Base-by-base conservation (phyloP, 2,113 vertebrate species). In the Hyla sarda region DNA sequence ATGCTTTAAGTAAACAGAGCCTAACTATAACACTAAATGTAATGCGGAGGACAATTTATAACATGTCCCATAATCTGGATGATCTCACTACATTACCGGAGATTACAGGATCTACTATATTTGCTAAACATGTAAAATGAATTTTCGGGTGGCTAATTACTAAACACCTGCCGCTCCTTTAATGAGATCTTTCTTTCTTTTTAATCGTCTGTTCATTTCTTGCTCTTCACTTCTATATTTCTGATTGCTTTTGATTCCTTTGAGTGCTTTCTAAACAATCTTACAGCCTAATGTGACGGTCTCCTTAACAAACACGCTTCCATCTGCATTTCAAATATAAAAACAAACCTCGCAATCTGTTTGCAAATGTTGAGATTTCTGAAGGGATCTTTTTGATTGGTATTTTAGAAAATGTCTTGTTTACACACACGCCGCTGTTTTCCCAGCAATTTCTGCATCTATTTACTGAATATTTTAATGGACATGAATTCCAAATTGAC, bases 161-260 rank as follows among this genome's bases (percentile, higher is more conserved):
- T 41, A 60, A 82, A 87, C 85, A 87, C 85, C 85, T 87, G 85
- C 67, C 67, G 76, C 60, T 48, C 82, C 82, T 82, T 37, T 87
- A 87, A 87, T 74, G 75, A 74, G 85, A 82, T 60, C 77, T 82
- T 41, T 56, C 62, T 80, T n/a, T n/a, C n/a, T 78, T 82, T 78
- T 56, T 58, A 87, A 82, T 74, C 54, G 28, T 74, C 78, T 62
- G 67, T 87, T 87, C 85, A 82, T 87, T 87, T 82, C 78, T 82
- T 87, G 50, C 85, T 87, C 77, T 87, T 87, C 85, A 87, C 32
- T 74, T 73, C 74, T 74, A 87, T 50, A 87, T 87, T 87, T 82
- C 48, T 87, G 85, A 87, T 87, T 87, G 85, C 85, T 87, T 87
- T 87, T 87, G 85, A 87, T 82, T 81, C 78, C 77, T 81, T 82